phyloP scores from a whole-genome alignment of 23 tunicate species.

The Oikopleura dioica region DNA sequence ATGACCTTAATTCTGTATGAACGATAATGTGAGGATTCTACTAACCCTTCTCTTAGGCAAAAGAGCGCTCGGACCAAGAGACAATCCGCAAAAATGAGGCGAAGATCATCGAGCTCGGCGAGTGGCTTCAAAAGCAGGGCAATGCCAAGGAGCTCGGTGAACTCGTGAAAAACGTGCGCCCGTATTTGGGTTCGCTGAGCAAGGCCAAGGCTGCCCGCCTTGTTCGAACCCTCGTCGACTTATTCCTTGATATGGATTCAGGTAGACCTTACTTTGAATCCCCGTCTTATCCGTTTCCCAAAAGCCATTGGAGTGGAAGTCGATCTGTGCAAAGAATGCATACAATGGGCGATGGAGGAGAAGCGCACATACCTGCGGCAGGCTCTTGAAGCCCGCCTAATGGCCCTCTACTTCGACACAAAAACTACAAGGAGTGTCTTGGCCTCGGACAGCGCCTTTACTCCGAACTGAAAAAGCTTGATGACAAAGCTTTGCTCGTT shows the following conservation, averaged over 20 bases:
- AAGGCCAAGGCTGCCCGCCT: constrained; percentile 89
- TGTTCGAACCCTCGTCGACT: constrained; percentile 86
- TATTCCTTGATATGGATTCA: constrained; percentile 93
- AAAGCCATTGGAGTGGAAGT: constrained; percentile 21
- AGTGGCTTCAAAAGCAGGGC: constrained; percentile 2
- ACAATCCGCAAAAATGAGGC: constrained; percentile 1
- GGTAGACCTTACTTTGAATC: constrained; percentile 17
- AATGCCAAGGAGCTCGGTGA: constrained; percentile 8
- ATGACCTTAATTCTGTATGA: background rate
- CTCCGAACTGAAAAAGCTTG: constrained; percentile 54
- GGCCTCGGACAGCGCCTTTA: constrained; percentile 26
- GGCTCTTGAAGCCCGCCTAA: constrained; percentile 86
- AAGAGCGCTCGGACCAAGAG: background rate
- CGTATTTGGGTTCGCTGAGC: constrained; percentile 4
- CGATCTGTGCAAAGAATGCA: constrained; percentile 70
- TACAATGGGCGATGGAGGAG: constrained; percentile 98
- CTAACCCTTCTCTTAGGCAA: no score
- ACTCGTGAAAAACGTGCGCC: background rate
- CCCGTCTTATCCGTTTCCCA: background rate
- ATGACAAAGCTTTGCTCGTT: constrained; percentile 77
- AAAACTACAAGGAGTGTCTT: constrained; percentile 56
- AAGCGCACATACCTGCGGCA: constrained; percentile 87
- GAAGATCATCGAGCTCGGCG: background rate
- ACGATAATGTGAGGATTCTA: no score
- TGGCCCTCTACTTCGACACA: constrained; percentile 86